Evolutionary conservation across 2,113 vertebrate species (phyloP), one percentile per base, ranked within the genome.

Genomic region (Barnardius zonarius): DNA sequence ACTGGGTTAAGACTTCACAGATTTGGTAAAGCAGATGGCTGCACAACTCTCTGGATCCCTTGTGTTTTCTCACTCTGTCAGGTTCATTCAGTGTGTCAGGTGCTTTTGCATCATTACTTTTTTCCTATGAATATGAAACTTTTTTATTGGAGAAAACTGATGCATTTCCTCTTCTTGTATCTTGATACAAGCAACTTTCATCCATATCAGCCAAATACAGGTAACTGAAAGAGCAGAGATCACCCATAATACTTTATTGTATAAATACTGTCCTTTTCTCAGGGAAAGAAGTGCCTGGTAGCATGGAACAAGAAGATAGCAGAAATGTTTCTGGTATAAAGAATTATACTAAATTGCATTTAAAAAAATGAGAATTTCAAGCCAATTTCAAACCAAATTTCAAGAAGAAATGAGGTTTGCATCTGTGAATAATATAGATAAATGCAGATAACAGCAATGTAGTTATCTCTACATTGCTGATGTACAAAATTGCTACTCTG

Each of bases 261-360:
- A 83, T 49, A 66, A 61, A 13, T 14, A 39, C 14, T 31, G 13
- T 66, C 77, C 41, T 39, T 87, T 57, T 44, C 30, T 83, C 55
- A 69, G 33, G 57, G 75, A 41, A 68, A 83, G 25, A 43, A 83
- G 35, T 2, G 1, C 7, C 67, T 88, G 52, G 37, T 61, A 82
- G 17, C 22, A 23, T 0, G 0, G 28, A 72, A 31, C 14, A 75
- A 78, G 74, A 81, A 13, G 23, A 33, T 11, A 70, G 23, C 9
- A 86, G 57, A 39, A 87, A 51, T 61, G 5, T 91, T 54, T 20
- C 30, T 51, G 30, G 3, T 64, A 44, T 64, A 79, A 55, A 81
- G 85, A 75, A 44, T 33, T 18, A 27, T 5, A 78, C 19, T 33
- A 70, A 64, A 31, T 13, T 20, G 35, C 22, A 18, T 54, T 73